Percentiles rank a stretch among this genome's conserved stretches.
Evolutionary conservation across 1,140 invertebrate species (phyloP).

Genomic region (Acromyrmex charruanus): DNA sequence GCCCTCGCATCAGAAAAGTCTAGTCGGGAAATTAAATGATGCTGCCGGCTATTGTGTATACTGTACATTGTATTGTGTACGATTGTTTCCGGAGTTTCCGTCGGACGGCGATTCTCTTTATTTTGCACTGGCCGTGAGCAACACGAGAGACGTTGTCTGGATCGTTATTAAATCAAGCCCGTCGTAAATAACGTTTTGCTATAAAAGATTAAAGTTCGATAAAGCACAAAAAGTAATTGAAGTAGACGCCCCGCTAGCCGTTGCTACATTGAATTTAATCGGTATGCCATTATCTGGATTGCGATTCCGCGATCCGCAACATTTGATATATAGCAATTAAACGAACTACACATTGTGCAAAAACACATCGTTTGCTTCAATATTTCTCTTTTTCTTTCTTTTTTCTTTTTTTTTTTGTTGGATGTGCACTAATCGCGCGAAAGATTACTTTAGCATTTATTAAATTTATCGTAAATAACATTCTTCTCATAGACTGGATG

Average conservation of each 20-base stretch:
- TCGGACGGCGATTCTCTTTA: constrained; percentile 41
- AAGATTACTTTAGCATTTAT: constrained; percentile 28
- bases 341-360: constrained; percentile 29
- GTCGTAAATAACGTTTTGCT: constrained; percentile 80
- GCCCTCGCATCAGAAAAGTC: constrained; percentile 36
- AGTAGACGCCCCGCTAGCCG: constrained; percentile 41
- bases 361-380: constrained; percentile 29
- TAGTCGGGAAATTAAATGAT: constrained; percentile 52
- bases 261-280: constrained; percentile 53
- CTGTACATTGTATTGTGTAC: constrained; percentile 37
- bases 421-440: neutral
- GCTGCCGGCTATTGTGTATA: constrained; percentile 27
- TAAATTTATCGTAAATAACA: constrained; percentile 41
- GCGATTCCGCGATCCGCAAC: constrained; percentile 42
- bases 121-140: constrained; percentile 63
- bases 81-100: constrained; percentile 52
- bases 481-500: neutral
- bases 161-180: constrained; percentile 82
- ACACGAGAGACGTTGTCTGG: constrained; percentile 55
- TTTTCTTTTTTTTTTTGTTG: neutral
- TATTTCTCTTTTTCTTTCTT: neutral
- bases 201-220: constrained; percentile 61
- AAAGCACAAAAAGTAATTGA: constrained; percentile 57
- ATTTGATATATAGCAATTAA: constrained; percentile 55
- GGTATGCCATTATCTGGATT: constrained; percentile 56